Evolutionary conservation across 2,113 vertebrate genomes (phyloP).

Genomic region (Hipposideros armiger): DNA sequence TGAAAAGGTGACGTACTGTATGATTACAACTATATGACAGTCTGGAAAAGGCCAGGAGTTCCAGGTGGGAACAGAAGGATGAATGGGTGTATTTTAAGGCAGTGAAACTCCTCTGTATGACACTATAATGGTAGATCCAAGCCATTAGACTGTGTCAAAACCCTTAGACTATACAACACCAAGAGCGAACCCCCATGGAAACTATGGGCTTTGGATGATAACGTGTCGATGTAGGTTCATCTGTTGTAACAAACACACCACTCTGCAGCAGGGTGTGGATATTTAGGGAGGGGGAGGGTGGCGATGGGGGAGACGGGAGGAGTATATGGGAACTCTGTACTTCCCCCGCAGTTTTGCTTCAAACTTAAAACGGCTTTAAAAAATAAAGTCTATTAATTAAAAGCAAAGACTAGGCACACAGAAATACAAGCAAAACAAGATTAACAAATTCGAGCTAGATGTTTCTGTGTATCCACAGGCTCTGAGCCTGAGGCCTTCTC

Average conservation of each 20-base stretch:
- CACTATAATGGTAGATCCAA: too few species aligned
- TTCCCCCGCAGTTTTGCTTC: conserved; percentile 11
- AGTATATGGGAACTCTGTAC: neutral
- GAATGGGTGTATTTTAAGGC: neutral
- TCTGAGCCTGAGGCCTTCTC: neutral
- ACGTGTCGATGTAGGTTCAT: neutral
- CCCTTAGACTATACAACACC: neutral
- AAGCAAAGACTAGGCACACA: neutral
- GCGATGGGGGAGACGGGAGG: neutral
- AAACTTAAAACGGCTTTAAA: neutral
- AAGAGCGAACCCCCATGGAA: neutral
- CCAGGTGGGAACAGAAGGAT: neutral
- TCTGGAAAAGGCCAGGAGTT: conserved; percentile 7
- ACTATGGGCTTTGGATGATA: neutral
- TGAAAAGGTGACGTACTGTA: neutral
- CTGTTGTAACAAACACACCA: neutral
- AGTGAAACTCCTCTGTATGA: neutral
- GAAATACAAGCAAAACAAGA: conserved; percentile 21
- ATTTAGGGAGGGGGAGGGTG: neutral
- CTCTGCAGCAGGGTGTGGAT: neutral
- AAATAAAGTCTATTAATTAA: neutral
- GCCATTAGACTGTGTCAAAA: neutral
- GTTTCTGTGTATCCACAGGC: neutral
- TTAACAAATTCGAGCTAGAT: neutral
- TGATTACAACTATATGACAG: neutral